A percentile compares a stretch with the other conserved stretches of the same genome.
Conservation (phyloP, 2,113 vertebrate genomes). For the Lepidothrix coronata region DNA sequence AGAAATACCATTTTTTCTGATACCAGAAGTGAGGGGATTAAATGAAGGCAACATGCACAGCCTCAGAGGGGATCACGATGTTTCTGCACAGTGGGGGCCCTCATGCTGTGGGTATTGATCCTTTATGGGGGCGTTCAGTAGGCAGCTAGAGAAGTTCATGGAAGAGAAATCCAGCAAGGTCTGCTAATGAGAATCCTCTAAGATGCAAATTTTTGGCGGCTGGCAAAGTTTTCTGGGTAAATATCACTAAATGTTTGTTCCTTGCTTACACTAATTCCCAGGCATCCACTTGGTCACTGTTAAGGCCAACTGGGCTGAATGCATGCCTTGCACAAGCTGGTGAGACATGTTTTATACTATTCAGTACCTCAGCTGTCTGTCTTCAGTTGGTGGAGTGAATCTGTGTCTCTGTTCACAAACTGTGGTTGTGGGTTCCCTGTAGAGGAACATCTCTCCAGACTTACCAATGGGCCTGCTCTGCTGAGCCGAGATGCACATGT, state of each 20-base stretch:
- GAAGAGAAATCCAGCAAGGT: neutral
- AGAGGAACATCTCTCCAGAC: neutral
- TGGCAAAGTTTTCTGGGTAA: neutral
- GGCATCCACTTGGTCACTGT: neutral
- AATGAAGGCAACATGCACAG: neutral
- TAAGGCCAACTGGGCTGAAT: neutral
- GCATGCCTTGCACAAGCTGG: neutral
- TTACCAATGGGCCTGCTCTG: neutral
- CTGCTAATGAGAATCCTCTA: neutral
- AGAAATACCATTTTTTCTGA: neutral
- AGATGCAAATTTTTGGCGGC: neutral
- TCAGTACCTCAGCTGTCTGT: neutral
- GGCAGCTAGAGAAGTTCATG: neutral
- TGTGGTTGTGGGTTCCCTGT: neutral
- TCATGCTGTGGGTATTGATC: neutral
- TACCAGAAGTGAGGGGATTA: neutral
- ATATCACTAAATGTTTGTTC: neutral
- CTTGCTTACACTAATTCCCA: neutral
- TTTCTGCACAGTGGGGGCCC: neutral
- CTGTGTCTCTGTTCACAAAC: neutral
- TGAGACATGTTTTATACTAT: neutral
- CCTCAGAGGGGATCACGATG: accelerated
- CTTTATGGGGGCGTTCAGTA: neutral
- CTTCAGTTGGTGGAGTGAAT: neutral
- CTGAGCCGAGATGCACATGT: neutral